Evolutionary conservation across 2,113 vertebrate species (phyloP).

Genomic region (Pangasianodon hypophthalmus): DNA sequence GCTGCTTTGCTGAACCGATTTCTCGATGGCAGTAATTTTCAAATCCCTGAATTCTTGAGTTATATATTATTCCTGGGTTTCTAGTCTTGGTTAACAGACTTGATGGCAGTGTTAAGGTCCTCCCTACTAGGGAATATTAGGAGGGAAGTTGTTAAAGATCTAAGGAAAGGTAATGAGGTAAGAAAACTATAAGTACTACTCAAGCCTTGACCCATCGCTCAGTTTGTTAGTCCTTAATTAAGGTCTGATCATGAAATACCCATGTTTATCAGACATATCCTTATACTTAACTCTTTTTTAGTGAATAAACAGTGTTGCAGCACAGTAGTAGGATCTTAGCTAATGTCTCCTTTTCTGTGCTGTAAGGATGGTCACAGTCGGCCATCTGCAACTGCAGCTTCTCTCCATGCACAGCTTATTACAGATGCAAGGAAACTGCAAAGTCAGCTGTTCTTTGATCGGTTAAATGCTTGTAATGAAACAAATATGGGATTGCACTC

Average conservation of each 20-base stretch:
- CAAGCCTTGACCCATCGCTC: not conserved
- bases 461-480: conserved; percentile 12
- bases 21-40: not conserved
- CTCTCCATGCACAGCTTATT: not conserved
- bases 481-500: not conserved
- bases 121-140: not conserved
- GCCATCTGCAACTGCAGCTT: not conserved
- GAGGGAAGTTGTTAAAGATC: conserved; percentile 7
- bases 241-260: not conserved
- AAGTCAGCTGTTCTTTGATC: conserved; percentile 12
- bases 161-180: not conserved
- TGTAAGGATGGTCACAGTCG: not conserved
- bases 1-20: not conserved
- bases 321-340: not conserved
- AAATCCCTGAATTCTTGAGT: not conserved
- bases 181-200: conserved; percentile 7
- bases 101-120: not conserved
- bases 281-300: not conserved
- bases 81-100: not conserved
- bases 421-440: conserved; percentile 5
- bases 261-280: not conserved
- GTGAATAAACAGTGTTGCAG: not conserved
- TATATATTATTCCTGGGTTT: not conserved
- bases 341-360: not conserved
- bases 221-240: conserved; percentile 8